Conservation (phyloP, 2,888 invertebrate species). For the Platycnemis pennipes region DNA sequence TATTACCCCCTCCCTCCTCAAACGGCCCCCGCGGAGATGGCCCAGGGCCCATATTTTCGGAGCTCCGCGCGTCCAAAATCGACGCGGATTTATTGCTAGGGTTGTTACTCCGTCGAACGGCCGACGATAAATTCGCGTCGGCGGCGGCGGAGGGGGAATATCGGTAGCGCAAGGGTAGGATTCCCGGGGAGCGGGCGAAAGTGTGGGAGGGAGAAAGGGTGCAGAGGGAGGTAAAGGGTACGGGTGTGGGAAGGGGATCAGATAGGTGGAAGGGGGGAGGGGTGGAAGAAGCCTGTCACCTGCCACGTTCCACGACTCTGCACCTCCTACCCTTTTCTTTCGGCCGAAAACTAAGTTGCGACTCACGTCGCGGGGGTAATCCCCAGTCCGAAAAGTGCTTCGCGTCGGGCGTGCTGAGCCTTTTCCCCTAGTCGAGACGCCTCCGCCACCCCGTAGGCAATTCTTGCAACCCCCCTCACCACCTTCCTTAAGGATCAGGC, state of each 20-base stretch:
- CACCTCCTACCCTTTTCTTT: not conserved
- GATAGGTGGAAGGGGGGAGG: not conserved
- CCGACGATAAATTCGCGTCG: constrained; percentile 7
- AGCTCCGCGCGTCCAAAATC: constrained; percentile 7
- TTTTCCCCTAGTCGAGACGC: not conserved
- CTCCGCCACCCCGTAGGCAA: not conserved
- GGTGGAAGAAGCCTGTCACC: not conserved
- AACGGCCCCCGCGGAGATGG: not conserved
- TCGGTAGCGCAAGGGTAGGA: not conserved
- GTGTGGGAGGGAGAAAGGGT: not conserved
- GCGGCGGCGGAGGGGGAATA: not conserved
- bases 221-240: not conserved
- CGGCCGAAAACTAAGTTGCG: not conserved
- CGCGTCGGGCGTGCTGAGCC: not conserved
- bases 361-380: not conserved
- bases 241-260: not conserved
- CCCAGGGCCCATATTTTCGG: constrained; percentile 2
- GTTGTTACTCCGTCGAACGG: not conserved
- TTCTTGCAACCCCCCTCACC: not conserved
- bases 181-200: not conserved
- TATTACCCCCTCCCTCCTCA: not conserved
- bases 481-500: no score
- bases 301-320: not conserved
- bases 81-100: not conserved
- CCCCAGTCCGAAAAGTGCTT: not conserved